Conservation (phyloP, 2,888 invertebrate species). For the Monoplex corrugatus region DNA sequence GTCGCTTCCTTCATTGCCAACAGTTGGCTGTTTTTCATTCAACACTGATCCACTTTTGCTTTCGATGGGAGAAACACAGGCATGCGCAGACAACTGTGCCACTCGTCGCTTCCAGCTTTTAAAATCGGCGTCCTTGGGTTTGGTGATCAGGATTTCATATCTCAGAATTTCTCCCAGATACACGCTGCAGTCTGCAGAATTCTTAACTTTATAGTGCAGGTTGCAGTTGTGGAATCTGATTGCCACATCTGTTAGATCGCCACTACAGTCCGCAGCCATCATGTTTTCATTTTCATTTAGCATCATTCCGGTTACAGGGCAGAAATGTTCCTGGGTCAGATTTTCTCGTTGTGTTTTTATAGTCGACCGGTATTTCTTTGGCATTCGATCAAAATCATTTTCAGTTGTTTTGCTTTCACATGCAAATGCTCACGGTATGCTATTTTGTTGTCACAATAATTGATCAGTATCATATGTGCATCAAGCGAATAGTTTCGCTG, state of each 20-base stretch:
- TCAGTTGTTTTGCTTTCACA: too few relatives aligned
- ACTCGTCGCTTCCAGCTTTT: constrained; percentile 54
- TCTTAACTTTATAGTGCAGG: background rate
- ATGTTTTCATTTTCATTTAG: too few relatives aligned
- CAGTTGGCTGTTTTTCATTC: background rate
- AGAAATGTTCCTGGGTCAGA: too few relatives aligned
- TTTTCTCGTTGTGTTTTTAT: too few relatives aligned
- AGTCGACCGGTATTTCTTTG: too few relatives aligned
- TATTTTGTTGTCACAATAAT: too few relatives aligned
- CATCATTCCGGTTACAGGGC: background rate
- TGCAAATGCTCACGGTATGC: too few relatives aligned
- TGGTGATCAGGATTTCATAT: constrained; percentile 54
- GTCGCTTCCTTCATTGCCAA: background rate
- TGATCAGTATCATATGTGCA: too few relatives aligned
- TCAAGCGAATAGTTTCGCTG: too few relatives aligned
- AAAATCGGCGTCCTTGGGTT: constrained; percentile 34
- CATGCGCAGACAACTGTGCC: constrained; percentile 52
- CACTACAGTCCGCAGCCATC: constrained; percentile 45
- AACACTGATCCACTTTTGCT: background rate
- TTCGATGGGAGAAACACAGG: constrained; percentile 45
- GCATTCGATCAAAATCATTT: too few relatives aligned
- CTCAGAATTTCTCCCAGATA: constrained; percentile 58
- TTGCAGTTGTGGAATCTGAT: constrained; percentile 44
- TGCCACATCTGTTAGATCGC: constrained; percentile 51
- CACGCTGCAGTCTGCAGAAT: constrained; percentile 46